Conservation (phyloP, 2,113 vertebrate species). For the Gymnobelideus leadbeateri region DNA sequence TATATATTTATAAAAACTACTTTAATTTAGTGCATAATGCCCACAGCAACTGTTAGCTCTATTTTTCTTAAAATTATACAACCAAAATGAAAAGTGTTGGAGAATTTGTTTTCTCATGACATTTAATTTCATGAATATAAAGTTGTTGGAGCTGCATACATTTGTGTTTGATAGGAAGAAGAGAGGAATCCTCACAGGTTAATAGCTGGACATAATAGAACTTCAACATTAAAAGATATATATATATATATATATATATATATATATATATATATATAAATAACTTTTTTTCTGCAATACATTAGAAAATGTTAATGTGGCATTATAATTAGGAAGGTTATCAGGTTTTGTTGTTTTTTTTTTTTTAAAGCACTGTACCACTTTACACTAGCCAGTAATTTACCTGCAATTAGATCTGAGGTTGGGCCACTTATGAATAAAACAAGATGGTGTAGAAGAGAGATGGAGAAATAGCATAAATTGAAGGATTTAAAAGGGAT, state of each 20-base stretch:
- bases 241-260: no score
- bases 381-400: conserved; percentile 9
- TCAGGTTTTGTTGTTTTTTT: no score
- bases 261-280: no score
- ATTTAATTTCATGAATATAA: conserved; percentile 42
- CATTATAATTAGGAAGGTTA: not conserved
- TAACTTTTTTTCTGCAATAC: not conserved
- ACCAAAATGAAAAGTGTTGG: conserved; percentile 21
- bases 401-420: conserved; percentile 15
- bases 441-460: conserved; percentile 1
- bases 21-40: not conserved
- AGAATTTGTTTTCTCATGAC: not conserved
- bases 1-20: not conserved
- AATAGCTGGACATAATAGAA: not conserved
- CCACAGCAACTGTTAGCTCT: conserved; percentile 18
- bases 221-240: not conserved
- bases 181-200: not conserved
- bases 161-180: conserved; percentile 29
- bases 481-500: conserved; percentile 44
- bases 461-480: conserved; percentile 50
- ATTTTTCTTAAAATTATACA: conserved; percentile 38
- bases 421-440: conserved; percentile 18
- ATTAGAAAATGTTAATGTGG: not conserved
- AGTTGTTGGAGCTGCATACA: conserved; percentile 5
- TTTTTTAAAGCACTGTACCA: not conserved